Conservation (phyloP, 2,888 invertebrate genomes). For the Pachydiplax longipennis region DNA sequence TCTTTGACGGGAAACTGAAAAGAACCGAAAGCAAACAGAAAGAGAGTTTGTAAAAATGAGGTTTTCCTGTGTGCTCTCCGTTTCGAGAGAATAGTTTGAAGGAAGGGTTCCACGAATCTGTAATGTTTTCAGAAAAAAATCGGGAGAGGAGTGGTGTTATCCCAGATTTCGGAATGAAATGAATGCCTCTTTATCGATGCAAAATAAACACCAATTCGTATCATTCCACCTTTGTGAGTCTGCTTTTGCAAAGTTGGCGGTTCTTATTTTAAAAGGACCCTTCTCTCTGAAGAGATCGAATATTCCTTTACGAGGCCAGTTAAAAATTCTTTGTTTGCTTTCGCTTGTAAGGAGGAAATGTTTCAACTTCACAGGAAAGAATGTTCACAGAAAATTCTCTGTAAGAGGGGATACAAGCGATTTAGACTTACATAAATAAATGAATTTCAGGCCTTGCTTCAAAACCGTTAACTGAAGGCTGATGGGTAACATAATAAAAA, state of each 20-base stretch:
- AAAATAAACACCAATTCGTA: not conserved
- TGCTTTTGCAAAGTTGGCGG: not conserved
- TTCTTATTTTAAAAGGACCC: not conserved
- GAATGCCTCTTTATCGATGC: not conserved
- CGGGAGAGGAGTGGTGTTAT: not conserved
- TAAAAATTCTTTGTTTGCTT: no score
- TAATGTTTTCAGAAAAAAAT: not conserved
- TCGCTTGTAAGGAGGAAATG: no score
- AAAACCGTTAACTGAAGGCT: no score
- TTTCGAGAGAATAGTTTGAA: not conserved
- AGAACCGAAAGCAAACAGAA: not conserved
- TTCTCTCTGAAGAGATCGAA: not conserved
- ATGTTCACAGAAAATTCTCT: no score
- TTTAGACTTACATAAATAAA: no score
- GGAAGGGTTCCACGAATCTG: not conserved
- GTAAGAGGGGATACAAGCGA: no score
- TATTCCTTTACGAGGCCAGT: no score
- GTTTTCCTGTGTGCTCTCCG: not conserved
- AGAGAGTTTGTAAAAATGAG: not conserved
- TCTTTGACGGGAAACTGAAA: not conserved
- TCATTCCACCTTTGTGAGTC: not conserved
- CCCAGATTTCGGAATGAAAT: not conserved
- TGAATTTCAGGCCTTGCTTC: no score
- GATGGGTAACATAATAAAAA: no score
- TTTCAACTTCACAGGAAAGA: no score